These are phyloP conservation scores for Harpegnathos saltator DNA, from an alignment of 1,140 invertebrate species.

Conservation along the genomic window DNA sequence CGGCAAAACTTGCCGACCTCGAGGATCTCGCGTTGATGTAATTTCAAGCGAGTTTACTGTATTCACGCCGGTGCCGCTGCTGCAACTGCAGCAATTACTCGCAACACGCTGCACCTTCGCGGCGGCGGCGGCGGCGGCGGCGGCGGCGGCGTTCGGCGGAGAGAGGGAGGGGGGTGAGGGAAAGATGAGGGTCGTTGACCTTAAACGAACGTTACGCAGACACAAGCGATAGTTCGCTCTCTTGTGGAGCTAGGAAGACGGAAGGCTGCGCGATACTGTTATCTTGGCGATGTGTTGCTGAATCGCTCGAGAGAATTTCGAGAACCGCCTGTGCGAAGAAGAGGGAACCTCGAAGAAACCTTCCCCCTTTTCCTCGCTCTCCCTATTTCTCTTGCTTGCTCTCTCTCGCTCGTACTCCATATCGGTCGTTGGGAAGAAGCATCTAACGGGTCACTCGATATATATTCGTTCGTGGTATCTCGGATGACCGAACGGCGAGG, in stretches of 20 bases:
- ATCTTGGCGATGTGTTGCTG: background rate
- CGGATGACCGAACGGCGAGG: background rate
- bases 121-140: no score
- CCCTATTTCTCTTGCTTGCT: background rate
- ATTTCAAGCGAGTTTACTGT: constrained; percentile 59
- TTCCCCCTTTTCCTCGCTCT: background rate
- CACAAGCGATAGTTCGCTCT: constrained; percentile 12
- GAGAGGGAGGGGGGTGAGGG: background rate
- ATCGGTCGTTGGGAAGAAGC: background rate
- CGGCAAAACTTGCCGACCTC: constrained; percentile 40
- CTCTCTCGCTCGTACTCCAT: no score
- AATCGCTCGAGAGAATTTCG: constrained; percentile 25
- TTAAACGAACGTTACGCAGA: constrained; percentile 46
- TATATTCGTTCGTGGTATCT: background rate
- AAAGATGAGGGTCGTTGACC: constrained; percentile 40
- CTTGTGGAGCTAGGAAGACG: background rate
- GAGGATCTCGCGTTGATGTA: constrained; percentile 54
- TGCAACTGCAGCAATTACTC: constrained; percentile 59
- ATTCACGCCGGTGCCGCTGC: constrained; percentile 49
- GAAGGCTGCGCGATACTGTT: background rate
- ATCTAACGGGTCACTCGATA: background rate
- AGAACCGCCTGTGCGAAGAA: background rate
- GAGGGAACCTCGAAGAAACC: background rate
- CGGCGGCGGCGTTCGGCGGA: constrained; percentile 26
- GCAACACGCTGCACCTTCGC: constrained; percentile 48